A percentile compares a stretch with the other conserved stretches of the same genome.
Evolutionary conservation across 2,113 vertebrate species (phyloP).

Genomic region (Thunnus thynnus): DNA sequence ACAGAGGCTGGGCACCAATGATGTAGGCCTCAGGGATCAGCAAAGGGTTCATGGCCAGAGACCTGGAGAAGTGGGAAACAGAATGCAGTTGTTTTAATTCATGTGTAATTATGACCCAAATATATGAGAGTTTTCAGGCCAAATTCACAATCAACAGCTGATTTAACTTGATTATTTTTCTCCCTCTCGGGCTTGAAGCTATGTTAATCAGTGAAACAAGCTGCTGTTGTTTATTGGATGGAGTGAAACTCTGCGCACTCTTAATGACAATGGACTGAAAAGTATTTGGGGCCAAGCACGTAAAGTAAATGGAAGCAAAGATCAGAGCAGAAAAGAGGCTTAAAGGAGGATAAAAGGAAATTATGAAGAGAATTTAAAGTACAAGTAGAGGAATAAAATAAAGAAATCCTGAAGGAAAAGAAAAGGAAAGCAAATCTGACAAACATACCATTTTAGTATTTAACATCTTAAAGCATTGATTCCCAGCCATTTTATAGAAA

Average conservation of each 20-base stretch:
- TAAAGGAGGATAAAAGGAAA: background rate
- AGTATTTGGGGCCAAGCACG: background rate
- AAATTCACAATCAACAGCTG: slow-evolving; percentile 32
- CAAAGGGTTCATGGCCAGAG: slow-evolving; percentile 95
- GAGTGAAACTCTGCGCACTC: background rate
- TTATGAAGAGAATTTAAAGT: background rate
- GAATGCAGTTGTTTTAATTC: slow-evolving; percentile 52
- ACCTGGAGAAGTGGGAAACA: slow-evolving; percentile 83
- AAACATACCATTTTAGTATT: background rate
- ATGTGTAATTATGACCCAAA: slow-evolving; percentile 13
- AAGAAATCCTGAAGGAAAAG: background rate
- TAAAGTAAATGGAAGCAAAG: background rate
- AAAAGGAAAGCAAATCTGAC: background rate
- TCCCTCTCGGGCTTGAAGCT: slow-evolving; percentile 7
- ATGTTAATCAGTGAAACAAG: slow-evolving; percentile 25
- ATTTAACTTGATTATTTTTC: slow-evolving; percentile 40
- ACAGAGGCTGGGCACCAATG: slow-evolving; percentile 98
- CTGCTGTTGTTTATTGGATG: slow-evolving; percentile 6
- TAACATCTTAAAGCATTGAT: background rate
- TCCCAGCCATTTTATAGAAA: background rate
- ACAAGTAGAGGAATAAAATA: background rate
- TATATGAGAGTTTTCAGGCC: background rate
- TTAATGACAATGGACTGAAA: slow-evolving; percentile 16
- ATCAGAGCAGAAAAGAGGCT: background rate
- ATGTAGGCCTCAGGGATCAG: slow-evolving; percentile 99